Evolutionary conservation across 2,888 invertebrate genomes (phyloP).

Genomic region (Arctia plantaginis): DNA sequence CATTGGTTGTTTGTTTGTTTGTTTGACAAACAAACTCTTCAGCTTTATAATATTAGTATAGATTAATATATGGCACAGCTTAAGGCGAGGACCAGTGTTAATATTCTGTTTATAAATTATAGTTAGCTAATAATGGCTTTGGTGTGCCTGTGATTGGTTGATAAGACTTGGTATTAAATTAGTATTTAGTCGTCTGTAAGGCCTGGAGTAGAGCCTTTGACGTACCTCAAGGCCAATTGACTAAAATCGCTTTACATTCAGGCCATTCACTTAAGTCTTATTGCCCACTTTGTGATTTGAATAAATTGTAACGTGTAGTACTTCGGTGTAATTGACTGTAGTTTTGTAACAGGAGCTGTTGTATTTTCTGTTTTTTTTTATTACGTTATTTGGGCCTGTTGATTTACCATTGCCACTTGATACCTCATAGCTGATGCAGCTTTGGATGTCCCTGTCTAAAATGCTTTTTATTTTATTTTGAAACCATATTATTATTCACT

Average conservation of each 20-base stretch:
- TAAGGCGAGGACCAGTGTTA: conserved; percentile 29
- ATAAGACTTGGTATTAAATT: conserved; percentile 13
- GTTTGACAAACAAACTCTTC: too few relatives aligned
- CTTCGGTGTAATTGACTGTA: neutral
- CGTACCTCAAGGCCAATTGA: neutral
- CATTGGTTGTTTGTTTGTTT: too few relatives aligned
- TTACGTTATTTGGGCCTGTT: too few relatives aligned
- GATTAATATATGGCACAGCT: conserved; percentile 44
- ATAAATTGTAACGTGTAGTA: neutral
- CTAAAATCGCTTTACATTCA: neutral
- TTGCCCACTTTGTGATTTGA: neutral
- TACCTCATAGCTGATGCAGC: too few relatives aligned
- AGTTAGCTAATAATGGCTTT: conserved; percentile 24
- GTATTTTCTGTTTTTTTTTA: too few relatives aligned
- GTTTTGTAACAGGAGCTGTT: neutral
- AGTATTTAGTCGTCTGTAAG: neutral
- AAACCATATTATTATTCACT: too few relatives aligned
- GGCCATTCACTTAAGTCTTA: neutral
- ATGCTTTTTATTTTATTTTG: too few relatives aligned
- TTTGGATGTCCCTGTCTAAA: too few relatives aligned
- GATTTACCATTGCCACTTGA: too few relatives aligned
- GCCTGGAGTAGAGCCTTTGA: neutral
- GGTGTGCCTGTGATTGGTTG: conserved; percentile 10
- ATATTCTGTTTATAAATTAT: conserved; percentile 44
- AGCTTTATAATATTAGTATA: too few relatives aligned